These are phyloP conservation scores for Ginglymostoma cirratum DNA, from an alignment of 2,113 vertebrate species.

Conservation along the genomic window DNA sequence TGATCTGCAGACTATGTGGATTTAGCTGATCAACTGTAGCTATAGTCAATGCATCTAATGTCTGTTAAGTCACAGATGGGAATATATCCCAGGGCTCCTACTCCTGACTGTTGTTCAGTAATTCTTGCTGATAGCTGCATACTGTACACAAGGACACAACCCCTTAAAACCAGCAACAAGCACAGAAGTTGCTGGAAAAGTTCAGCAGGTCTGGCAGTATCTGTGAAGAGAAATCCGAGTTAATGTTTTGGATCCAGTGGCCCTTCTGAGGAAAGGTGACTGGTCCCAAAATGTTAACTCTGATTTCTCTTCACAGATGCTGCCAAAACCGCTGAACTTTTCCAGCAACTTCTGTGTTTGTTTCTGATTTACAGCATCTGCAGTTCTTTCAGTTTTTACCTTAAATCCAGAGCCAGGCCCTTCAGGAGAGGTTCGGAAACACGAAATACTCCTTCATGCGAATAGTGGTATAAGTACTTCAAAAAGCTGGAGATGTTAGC, in stretches of 20 bases:
- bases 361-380: too few relatives aligned
- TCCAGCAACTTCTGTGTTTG: too few relatives aligned
- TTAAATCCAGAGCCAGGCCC: neutral
- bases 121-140: neutral
- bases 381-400: too few relatives aligned
- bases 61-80: neutral
- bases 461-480: neutral
- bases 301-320: too few relatives aligned
- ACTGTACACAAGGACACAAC: neutral
- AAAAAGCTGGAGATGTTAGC: neutral
- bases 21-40: neutral
- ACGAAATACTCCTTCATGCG: neutral
- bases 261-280: too few relatives aligned
- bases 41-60: neutral
- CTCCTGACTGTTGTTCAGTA: neutral
- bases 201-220: too few relatives aligned
- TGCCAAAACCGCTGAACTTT: too few relatives aligned
- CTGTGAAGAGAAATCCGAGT: too few relatives aligned
- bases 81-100: neutral
- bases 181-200: too few relatives aligned
- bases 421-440: neutral
- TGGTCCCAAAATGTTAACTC: too few relatives aligned
- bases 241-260: too few relatives aligned
- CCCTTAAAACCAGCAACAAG: neutral
- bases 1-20: neutral